Evolutionary conservation across 2,113 vertebrate genomes (phyloP).

Genomic region (Myanophis thanlyinensis): DNA sequence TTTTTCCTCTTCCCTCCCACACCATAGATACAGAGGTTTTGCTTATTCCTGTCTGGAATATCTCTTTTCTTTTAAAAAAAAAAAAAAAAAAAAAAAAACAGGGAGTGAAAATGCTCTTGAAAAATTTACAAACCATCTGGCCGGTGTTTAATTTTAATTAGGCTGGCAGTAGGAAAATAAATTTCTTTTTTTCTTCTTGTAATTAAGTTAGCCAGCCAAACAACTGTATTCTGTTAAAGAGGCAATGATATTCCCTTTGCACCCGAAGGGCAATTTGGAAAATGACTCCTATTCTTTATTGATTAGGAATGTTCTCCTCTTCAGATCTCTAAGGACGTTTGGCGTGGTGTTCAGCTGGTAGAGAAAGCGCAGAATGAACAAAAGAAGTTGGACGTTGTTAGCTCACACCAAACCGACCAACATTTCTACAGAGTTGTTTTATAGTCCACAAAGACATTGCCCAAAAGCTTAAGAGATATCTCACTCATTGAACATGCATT

Average conservation of each 20-base stretch:
- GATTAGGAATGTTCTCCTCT: not conserved
- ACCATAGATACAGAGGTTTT: not conserved
- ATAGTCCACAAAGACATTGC: not conserved
- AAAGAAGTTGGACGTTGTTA: not conserved
- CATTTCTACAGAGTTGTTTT: not conserved
- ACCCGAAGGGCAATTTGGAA: not conserved
- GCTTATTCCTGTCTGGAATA: not conserved
- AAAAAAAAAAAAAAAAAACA: not conserved
- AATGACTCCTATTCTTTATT: not conserved
- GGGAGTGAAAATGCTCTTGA: not conserved
- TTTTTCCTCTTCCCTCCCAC: not conserved
- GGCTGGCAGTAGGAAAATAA: constrained; percentile 19
- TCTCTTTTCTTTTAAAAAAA: not conserved
- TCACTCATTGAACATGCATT: not conserved
- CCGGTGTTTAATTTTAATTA: constrained; percentile 24
- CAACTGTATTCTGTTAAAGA: not conserved
- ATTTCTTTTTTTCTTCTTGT: not conserved
- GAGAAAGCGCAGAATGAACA: not conserved
- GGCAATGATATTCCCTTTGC: not conserved
- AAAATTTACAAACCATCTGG: constrained; percentile 18
- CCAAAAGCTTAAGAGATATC: not conserved
- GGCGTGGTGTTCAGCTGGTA: not conserved
- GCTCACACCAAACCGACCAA: not conserved
- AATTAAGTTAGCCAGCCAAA: constrained; percentile 19
- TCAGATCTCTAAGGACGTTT: not conserved